Evolutionary conservation across 2,113 vertebrate genomes (phyloP).

Genomic region (Nematolebias whitei): DNA sequence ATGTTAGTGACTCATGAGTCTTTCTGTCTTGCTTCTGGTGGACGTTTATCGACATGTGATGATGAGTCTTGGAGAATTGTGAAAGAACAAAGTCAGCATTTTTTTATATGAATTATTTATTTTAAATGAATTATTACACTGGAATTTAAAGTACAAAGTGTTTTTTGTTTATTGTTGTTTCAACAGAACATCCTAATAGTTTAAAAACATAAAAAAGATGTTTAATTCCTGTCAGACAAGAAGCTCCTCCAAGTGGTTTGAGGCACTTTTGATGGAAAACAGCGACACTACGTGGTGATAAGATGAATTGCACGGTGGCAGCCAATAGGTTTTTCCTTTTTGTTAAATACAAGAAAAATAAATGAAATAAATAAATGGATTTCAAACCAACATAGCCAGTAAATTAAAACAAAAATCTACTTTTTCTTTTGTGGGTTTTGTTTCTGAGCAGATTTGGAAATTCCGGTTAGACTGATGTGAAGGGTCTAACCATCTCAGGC

Average conservation of each 20-base stretch:
- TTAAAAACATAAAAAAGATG: background rate
- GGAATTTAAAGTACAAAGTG: background rate
- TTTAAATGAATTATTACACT: background rate
- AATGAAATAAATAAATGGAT: too few relatives aligned
- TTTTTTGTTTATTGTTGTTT: background rate
- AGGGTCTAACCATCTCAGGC: too few relatives aligned
- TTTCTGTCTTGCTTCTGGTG: constrained; percentile 12
- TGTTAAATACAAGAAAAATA: too few relatives aligned
- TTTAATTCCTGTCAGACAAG: background rate
- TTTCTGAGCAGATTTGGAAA: too few relatives aligned
- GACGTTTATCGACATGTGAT: constrained; percentile 27
- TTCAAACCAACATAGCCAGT: too few relatives aligned
- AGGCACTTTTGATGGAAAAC: constrained; percentile 3
- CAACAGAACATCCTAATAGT: background rate
- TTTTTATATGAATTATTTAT: too few relatives aligned
- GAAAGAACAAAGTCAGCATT: constrained; percentile 12
- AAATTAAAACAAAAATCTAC: too few relatives aligned
- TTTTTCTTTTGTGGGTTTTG: too few relatives aligned
- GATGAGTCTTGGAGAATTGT: constrained; percentile 5
- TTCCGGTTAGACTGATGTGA: too few relatives aligned
- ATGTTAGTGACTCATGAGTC: constrained; percentile 14
- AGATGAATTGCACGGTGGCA: background rate
- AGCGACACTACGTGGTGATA: constrained; percentile 47
- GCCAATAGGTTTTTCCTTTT: background rate
- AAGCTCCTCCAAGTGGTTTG: background rate